Evolutionary conservation across 2,888 invertebrate species (phyloP), one percentile per base, ranked within the genome.

Genomic region (Torymus texanus): DNA sequence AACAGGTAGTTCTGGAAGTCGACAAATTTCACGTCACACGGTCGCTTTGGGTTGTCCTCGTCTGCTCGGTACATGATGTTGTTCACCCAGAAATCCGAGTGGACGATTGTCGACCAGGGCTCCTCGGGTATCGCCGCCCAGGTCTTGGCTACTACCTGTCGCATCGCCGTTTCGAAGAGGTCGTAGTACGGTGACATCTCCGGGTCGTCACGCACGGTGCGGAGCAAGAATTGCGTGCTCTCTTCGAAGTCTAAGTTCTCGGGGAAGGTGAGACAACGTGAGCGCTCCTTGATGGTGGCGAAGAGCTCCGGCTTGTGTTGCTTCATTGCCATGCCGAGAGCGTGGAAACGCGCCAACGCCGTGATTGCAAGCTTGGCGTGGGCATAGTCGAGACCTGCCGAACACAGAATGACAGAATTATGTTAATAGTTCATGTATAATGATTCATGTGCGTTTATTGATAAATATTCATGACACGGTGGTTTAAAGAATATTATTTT

Each of bases 1-100:
- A 92, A 92, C 13, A 91, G 86, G 62, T 92, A 91, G 50, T 92
- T 90, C 86, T 93, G 93, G 78, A 93, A 92, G 84, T 94, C 94
- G 0, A 94, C 90, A 63, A 94, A 91, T 87, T 93, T 93, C 3
- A 93, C 86, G 79, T 91, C 90, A 1, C 2, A 56, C 2, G 71
- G 16, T n/a, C 21, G 21, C 1, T 41, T 41, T 2, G 13, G 41
- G 0, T n/a, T 84, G 0, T 81, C 16, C 87, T 92, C 91, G 72
- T 90, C 90, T 2, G 24, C 24, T 90, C 87, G 11, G 13, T 93
- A 87, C 92, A 94, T 92, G 1, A 93, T 90, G 82, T 94, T 94
- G 84, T 93, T 93, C 13, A 92, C 91, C 93, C 93, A 93, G 73
- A 92, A 91, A 85, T 94, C 93, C 0, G 91, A 89, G 82, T 94